Evolutionary conservation across 1,140 invertebrate genomes (phyloP).

Genomic region (Drosophila oshimai): DNA sequence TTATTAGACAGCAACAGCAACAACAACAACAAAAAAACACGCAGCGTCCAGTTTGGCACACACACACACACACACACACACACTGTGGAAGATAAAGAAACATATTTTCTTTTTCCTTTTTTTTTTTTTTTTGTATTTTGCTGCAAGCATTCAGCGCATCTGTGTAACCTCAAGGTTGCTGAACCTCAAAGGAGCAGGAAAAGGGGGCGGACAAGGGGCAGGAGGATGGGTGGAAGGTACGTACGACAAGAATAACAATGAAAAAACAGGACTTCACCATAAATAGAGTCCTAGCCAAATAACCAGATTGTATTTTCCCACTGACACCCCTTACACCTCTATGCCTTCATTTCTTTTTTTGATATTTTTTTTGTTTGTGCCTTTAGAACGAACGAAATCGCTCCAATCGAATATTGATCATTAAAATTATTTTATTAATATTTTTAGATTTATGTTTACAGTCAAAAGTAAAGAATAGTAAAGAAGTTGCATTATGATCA

Average conservation of each 20-base stretch:
- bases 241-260: background rate
- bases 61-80: conserved; percentile 31
- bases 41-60: conserved; percentile 50
- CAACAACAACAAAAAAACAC: conserved; percentile 40
- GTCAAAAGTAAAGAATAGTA: too few species aligned
- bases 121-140: conserved; percentile 8
- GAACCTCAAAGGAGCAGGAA: conserved; percentile 42
- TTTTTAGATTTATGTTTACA: too few species aligned
- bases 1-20: conserved; percentile 44
- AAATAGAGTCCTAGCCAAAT: conserved; percentile 53
- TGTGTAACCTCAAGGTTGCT: conserved; percentile 64
- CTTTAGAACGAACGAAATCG: too few species aligned
- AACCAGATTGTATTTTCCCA: conserved; percentile 28
- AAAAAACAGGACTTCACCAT: conserved; percentile 42
- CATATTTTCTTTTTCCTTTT: background rate
- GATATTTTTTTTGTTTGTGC: background rate
- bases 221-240: background rate
- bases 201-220: background rate
- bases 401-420: too few species aligned
- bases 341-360: background rate
- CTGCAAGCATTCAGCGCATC: conserved; percentile 15
- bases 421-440: too few species aligned
- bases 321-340: background rate
- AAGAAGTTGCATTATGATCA: too few species aligned
- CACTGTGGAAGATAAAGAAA: conserved; percentile 24